Percentiles rank a stretch among this genome's conserved stretches.
Evolutionary conservation across 2,113 vertebrate species (phyloP).

Genomic region (Zootoca vivipara): DNA sequence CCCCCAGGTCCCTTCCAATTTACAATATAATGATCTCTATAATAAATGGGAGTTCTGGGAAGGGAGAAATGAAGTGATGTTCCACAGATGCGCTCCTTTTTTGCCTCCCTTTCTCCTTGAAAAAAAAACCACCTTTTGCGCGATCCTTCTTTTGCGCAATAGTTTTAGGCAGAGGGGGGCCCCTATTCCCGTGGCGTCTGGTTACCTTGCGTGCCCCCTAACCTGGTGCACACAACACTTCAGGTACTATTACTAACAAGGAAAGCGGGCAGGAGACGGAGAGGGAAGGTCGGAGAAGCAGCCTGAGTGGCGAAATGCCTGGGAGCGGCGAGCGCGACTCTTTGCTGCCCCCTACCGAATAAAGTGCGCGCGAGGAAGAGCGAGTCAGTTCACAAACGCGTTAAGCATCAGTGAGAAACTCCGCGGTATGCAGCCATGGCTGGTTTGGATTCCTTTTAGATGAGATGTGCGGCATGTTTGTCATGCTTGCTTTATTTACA

Average conservation of each 20-base stretch:
- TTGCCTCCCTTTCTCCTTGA: no score
- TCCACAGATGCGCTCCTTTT: background rate
- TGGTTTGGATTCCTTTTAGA: background rate
- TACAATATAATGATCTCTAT: no score
- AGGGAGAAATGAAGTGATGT: no score
- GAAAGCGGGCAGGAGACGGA: background rate
- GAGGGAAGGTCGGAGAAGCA: background rate
- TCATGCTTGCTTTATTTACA: background rate
- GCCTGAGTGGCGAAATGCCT: no score
- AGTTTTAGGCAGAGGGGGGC: background rate
- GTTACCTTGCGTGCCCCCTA: background rate
- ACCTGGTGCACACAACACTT: background rate
- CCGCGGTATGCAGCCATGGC: background rate
- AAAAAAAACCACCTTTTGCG: background rate
- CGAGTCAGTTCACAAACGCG: background rate
- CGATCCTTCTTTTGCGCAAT: background rate
- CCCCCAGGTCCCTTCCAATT: no score
- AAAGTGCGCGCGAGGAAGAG: no score
- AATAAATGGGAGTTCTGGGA: background rate
- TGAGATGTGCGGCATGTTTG: no score
- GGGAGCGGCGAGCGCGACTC: background rate
- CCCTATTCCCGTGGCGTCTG: background rate
- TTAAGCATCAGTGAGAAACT: background rate
- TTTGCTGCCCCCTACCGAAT: background rate
- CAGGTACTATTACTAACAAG: no score